phyloP scores from a whole-genome alignment of 2,888 invertebrate genomes.

The Cantharis rustica region DNA sequence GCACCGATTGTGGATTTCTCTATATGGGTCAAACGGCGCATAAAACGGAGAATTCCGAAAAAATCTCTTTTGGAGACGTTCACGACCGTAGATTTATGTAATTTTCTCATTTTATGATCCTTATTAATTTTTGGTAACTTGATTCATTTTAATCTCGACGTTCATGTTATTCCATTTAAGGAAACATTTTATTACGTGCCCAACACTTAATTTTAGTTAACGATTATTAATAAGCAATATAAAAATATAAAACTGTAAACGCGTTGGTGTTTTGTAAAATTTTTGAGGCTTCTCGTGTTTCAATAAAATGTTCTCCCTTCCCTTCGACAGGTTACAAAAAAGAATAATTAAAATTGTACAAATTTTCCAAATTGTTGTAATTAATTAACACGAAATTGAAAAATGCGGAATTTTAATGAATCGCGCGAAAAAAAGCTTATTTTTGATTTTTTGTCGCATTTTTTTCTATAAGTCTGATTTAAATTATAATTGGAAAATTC shows the following conservation, averaged over 20 bases:
- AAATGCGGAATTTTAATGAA: not conserved
- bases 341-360: not conserved
- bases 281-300: not conserved
- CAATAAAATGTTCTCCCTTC: not conserved
- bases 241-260: not conserved
- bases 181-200: not conserved
- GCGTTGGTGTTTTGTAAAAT: not conserved
- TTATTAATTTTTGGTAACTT: not conserved
- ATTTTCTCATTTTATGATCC: not conserved
- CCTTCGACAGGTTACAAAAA: not conserved
- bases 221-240: not conserved
- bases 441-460: not conserved
- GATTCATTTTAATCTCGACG: not conserved
- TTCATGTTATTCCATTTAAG: not conserved
- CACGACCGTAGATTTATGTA: not conserved
- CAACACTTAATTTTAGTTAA: not conserved
- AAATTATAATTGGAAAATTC: constrained; percentile 1
- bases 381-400: not conserved
- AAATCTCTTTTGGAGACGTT: not conserved
- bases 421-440: not conserved
- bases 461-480: not conserved
- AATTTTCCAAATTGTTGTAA: not conserved
- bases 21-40: not conserved
- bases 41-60: not conserved
- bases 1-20: not conserved